Conservation (phyloP, 2,797 vertebrate species). For the Rhinichthys osculus region DNA sequence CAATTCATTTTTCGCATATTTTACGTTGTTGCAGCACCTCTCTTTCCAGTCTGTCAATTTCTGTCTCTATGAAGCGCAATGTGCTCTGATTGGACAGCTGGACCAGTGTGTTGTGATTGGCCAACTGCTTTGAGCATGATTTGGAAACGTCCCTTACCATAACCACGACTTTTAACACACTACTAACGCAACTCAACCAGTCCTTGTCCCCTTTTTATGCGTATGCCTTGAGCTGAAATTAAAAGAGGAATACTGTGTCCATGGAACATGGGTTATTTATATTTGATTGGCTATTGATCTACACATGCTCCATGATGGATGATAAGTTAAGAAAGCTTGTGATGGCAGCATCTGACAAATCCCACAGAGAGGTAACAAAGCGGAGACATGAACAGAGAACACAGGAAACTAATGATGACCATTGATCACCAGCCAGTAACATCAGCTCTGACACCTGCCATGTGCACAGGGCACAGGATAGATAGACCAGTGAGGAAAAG, state of each 20-base stretch:
- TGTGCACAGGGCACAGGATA: neutral
- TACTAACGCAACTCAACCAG: neutral
- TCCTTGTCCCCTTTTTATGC: neutral
- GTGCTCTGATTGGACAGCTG: neutral
- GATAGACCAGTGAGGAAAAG: neutral
- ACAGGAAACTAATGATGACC: constrained; percentile 54
- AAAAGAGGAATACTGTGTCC: neutral
- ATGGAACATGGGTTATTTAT: constrained; percentile 53
- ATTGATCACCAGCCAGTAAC: constrained; percentile 39
- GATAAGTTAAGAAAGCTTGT: constrained; percentile 31
- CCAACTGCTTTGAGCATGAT: neutral
- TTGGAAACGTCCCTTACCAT: neutral
- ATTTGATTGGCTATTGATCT: constrained; percentile 60
- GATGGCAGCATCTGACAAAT: constrained; percentile 20
- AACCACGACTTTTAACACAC: neutral
- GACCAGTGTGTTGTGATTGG: neutral
- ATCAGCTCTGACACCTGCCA: constrained; percentile 42
- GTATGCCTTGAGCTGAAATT: neutral
- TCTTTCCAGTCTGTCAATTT: neutral
- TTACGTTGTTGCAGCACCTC: neutral
- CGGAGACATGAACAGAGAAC: constrained; percentile 35
- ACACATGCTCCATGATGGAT: constrained; percentile 44
- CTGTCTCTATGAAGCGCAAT: neutral
- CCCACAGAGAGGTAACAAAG: constrained; percentile 41
- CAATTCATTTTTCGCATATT: neutral